Base-by-base conservation (phyloP, 2,888 invertebrate genomes). In the Metallyticus violacea region DNA sequence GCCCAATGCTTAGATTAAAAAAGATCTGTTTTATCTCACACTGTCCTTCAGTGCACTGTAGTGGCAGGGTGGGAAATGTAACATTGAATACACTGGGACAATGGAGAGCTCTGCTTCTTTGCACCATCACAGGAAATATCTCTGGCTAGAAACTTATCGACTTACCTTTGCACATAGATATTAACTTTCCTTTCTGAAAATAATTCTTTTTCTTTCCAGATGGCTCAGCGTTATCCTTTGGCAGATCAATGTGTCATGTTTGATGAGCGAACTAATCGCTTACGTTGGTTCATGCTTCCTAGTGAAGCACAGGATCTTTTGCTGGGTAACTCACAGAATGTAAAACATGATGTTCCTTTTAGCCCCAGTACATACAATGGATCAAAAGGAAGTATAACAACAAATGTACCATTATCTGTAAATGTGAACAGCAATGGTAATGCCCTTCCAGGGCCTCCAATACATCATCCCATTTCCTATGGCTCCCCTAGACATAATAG, bases 221-320 rank as follows among this genome's bases (percentile, higher is more conserved):
- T 95, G 90, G 96, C 96, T 26, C 95, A 95, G 92, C 93, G 96
- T 89, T 95, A 95, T 89, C 94, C 95, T 9, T 93, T 95, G 85
- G 94, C 95, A 28, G 97, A 97, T 90, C 96, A 96, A 89, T 94
- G 95, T 89, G 93, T 95, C 27, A 93, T 94, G 89, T 97, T 97
- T 90, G 95, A 95, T 89, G 91, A 92, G 29, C 93, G 95, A 81
- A 94, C 95, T 79, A 95, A 96, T 89, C 93, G 94, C 85, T 92
- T 97, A 22, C 93, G 97, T 88, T 98, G 98, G 98, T 98, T 97
- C 92, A 95, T 98, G 94, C 91, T 98, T 85, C 97, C 97, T 0
- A 96, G 96, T 90, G 98, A 98, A 92, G 97, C 97, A 0, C 96
- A 96, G 90, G 95, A 95, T 89, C 93, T 96, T 76, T 92, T 96